Evolutionary conservation across 2,113 vertebrate species (phyloP).

Genomic region (Drymodes brunneopygia): DNA sequence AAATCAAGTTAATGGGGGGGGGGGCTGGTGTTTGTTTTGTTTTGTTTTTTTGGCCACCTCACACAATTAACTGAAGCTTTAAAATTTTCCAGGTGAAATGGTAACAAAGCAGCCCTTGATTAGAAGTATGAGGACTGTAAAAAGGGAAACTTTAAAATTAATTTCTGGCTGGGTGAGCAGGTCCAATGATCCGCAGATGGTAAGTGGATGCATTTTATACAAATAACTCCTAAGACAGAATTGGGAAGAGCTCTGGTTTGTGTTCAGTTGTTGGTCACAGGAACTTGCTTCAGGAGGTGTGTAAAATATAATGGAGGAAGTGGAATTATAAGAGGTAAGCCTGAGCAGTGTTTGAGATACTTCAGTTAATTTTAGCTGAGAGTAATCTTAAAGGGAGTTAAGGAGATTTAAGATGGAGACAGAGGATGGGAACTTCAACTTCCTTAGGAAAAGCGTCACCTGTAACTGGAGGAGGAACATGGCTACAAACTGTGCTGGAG

Average conservation of each 20-base stretch:
- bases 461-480: background rate
- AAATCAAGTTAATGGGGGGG: background rate
- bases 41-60: background rate
- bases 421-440: background rate
- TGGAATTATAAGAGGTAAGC: background rate
- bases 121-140: slow-evolving; percentile 98
- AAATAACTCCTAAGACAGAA: background rate
- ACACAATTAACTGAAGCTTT: background rate
- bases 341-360: background rate
- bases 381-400: background rate
- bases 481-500: background rate
- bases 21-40: background rate
- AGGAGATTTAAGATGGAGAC: background rate
- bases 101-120: slow-evolving; percentile 98
- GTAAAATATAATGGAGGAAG: background rate
- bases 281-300: background rate
- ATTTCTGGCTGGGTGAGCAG: slow-evolving; percentile 99
- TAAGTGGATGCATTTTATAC: slow-evolving; percentile 69
- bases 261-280: background rate
- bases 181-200: slow-evolving; percentile 98
- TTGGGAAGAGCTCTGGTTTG: background rate
- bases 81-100: slow-evolving; percentile 86
- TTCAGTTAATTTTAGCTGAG: background rate
- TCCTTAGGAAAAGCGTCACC: background rate
- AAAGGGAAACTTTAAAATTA: slow-evolving; percentile 96